Evolutionary conservation across 2,888 invertebrate genomes (phyloP), one percentile per base, ranked within the genome.

Genomic region (Lasioglossum figueresi): DNA sequence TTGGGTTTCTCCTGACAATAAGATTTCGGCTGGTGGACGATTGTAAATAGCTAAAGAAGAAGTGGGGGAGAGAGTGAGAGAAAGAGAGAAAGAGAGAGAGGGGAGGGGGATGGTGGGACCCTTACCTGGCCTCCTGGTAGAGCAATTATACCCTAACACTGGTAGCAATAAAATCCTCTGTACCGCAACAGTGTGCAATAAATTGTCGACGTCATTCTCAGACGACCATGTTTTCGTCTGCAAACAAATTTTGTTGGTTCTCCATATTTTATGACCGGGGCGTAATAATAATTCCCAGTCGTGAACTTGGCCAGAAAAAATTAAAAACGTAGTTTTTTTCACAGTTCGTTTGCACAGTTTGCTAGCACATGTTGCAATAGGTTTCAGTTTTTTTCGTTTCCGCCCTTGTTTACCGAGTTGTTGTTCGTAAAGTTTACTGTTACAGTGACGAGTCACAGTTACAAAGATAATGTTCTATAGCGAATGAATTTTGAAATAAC

Each of bases 101-200:
- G n/a, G n/a, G n/a, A n/a, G n/a, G 40, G 43, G 37, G 52, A 43
- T n/a, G 34, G 27, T 27, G 34, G 23, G 48, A 34, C 16, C 16
- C 45, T 16, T 23, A 82, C 79, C 76, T 84, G 82, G 76, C 73
- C 79, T 74, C 52, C 70, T 79, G 84, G 68, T 34, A 48, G 74
- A 72, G 85, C 80, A 85, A 87, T 83, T 80, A 79, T 52, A 83
- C 76, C 56, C 68, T 63, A 76, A 80, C 59, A 80, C 48, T 73
- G 73, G 40, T 63, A 6, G 78, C 83, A 73, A 78, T 86, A 80
- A 82, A 85, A 77, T 72, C 77, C 40, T 80, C 34, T 71, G 78
- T 73, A 82, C 79, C 79, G 81, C 76, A 84, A 86, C 79, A 81
- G 76, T 84, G 31, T 34, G 75, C 71, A 70, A 79, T 86, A 82